Evolutionary conservation across 2,888 invertebrate genomes (phyloP).

Genomic region (Dolomedes plantarius): DNA sequence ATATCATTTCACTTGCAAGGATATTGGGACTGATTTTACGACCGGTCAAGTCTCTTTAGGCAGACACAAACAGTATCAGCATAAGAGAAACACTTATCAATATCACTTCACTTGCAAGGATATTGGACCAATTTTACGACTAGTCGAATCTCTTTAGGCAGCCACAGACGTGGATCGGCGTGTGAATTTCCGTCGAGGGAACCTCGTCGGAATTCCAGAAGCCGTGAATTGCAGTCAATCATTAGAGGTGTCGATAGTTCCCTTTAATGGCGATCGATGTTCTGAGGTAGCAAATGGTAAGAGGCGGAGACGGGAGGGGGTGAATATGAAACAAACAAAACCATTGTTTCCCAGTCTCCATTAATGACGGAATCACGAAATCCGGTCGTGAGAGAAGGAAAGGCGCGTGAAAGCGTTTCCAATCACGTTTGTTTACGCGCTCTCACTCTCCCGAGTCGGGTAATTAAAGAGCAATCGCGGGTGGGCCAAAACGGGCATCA

Average conservation of each 20-base stretch:
- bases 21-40: too few species aligned
- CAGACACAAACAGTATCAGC: too few species aligned
- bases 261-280: conserved; percentile 2
- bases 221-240: background rate
- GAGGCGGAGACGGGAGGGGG: background rate
- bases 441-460: conserved; percentile 6
- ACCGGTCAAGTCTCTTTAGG: too few species aligned
- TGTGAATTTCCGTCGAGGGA: too few species aligned
- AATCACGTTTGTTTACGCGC: conserved; percentile 33
- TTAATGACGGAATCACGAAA: conserved; percentile 44
- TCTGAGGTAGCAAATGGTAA: background rate
- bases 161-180: too few species aligned
- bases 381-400: conserved; percentile 16
- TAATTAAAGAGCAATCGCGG: conserved; percentile 46
- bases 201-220: background rate
- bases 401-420: conserved; percentile 39
- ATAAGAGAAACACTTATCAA: too few species aligned
- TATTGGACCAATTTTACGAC: too few species aligned
- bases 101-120: too few species aligned
- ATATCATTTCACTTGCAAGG: too few species aligned
- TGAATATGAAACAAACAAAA: too few species aligned
- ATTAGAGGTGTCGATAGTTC: conserved; percentile 16
- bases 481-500: conserved; percentile 16
- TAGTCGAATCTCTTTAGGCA: too few species aligned
- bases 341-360: conserved; percentile 29